phyloP scores from a whole-genome alignment of 2,888 invertebrate species.

The Mesodorylaimus sp. region DNA sequence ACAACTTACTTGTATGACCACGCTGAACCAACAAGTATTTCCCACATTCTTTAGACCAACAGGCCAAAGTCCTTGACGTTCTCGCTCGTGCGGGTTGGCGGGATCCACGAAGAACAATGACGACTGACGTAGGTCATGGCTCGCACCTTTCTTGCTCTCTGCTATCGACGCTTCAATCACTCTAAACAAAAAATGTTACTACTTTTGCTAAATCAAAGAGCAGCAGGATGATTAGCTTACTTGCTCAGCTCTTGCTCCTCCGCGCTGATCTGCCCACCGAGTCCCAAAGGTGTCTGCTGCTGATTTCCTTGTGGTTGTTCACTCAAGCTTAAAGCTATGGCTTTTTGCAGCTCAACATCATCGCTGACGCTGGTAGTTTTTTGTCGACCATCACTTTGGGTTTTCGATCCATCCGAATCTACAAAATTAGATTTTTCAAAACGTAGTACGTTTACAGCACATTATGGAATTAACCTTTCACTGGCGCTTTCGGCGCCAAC shows the following conservation, averaged over 20 bases:
- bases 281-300: conserved; percentile 22
- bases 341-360: conserved; percentile 33
- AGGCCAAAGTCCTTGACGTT: conserved; percentile 29
- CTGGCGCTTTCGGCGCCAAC: too few relatives aligned
- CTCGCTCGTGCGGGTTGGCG: conserved; percentile 32
- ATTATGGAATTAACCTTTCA: too few relatives aligned
- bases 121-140: conserved; percentile 11
- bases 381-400: too few relatives aligned
- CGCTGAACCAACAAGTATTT: conserved; percentile 39
- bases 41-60: conserved; percentile 38
- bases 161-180: conserved; percentile 35
- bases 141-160: conserved; percentile 31
- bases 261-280: conserved; percentile 32
- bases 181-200: conserved; percentile 18
- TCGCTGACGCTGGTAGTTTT: conserved; percentile 18
- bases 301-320: conserved; percentile 13
- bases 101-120: conserved; percentile 32
- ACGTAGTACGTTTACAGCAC: too few relatives aligned
- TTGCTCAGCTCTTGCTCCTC: conserved; percentile 35
- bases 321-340: conserved; percentile 32
- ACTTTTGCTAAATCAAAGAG: neutral
- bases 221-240: conserved; percentile 15
- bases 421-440: too few relatives aligned
- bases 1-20: conserved; percentile 34
- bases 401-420: too few relatives aligned